Conservation (phyloP, 1,140 invertebrate species). For the Brachionus paranguensis region DNA sequence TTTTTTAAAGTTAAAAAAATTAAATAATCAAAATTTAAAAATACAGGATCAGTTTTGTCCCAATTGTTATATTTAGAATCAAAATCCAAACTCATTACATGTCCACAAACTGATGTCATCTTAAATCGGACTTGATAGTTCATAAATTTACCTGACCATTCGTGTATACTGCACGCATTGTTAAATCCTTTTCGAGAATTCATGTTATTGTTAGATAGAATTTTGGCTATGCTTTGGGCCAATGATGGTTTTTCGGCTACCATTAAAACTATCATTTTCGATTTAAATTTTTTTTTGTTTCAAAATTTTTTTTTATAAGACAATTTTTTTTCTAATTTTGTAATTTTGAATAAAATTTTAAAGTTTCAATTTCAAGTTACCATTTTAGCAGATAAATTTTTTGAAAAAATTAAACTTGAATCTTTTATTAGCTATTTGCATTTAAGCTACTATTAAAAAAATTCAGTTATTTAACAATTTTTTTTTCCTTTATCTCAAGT, state of each 20-base stretch:
- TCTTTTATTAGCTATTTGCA: neutral
- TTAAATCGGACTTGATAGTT: constrained; percentile 66
- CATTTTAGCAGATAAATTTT: neutral
- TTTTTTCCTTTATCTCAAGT: too few relatives aligned
- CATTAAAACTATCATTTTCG: constrained; percentile 79
- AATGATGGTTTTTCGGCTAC: constrained; percentile 98
- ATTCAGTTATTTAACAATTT: too few relatives aligned
- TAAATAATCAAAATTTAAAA: constrained; percentile 44
- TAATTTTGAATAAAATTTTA: neutral
- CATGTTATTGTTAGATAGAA: constrained; percentile 80
- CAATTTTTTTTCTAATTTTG: neutral
- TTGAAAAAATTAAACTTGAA: neutral
- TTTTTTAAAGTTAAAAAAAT: neutral
- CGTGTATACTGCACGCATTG: constrained; percentile 82
- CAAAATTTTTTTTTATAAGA: neutral
- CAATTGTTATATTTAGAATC: constrained; percentile 84
- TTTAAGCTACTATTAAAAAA: too few relatives aligned
- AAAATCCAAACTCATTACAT: constrained; percentile 94
- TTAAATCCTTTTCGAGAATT: constrained; percentile 80
- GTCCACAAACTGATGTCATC: constrained; percentile 97
- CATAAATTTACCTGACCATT: constrained; percentile 69
- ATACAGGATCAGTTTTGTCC: constrained; percentile 91
- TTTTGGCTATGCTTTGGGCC: constrained; percentile 85
- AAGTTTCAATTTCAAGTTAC: neutral
- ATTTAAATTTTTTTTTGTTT: neutral